phyloP scores from a whole-genome alignment of 2,113 vertebrate genomes.

The Prionailurus viverrinus region DNA sequence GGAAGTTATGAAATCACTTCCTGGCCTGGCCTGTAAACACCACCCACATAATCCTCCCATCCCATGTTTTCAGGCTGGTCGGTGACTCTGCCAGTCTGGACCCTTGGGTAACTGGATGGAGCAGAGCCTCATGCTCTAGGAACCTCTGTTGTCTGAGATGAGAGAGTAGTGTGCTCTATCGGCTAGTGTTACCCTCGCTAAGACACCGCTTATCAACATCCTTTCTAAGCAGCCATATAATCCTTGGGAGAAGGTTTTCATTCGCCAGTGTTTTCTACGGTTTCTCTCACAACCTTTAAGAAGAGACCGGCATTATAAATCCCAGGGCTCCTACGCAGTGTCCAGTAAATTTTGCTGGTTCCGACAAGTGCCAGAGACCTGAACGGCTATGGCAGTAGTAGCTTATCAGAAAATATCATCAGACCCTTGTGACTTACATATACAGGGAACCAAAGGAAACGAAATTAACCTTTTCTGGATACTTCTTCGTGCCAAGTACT shows the following conservation, averaged over 20 bases:
- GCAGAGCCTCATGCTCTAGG: neutral
- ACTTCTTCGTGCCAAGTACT: neutral
- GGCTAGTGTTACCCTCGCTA: neutral
- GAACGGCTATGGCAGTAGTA: neutral
- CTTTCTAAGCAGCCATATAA: neutral
- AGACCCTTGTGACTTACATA: neutral
- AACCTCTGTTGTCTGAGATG: neutral
- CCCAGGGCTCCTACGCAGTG: neutral
- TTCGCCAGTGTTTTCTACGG: neutral
- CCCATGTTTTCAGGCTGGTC: neutral
- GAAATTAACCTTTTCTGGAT: neutral
- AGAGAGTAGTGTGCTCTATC: neutral
- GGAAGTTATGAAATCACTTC: slow-evolving; percentile 9
- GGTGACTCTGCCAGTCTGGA: neutral
- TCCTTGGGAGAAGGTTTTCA: neutral
- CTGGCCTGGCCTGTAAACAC: neutral
- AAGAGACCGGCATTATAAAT: neutral
- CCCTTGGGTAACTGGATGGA: neutral
- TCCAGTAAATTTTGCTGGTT: neutral
- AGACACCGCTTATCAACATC: neutral
- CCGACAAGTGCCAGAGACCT: neutral
- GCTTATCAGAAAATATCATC: slow-evolving; percentile 24
- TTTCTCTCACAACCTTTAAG: neutral
- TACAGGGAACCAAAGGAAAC: neutral
- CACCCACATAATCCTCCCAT: neutral